Evolutionary conservation across 2,797 vertebrate species (phyloP).

Genomic region (Gastrophryne carolinensis): DNA sequence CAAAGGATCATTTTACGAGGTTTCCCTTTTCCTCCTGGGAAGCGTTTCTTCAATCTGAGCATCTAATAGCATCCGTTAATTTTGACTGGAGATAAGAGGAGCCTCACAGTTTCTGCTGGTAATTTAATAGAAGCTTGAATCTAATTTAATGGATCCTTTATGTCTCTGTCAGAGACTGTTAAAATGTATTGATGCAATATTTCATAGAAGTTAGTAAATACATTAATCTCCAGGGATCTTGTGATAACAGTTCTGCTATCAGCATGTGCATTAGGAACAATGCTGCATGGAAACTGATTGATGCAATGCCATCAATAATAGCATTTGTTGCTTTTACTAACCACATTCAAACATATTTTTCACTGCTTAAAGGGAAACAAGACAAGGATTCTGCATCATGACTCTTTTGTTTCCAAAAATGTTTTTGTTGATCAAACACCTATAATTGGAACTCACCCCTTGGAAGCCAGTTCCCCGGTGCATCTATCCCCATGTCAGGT

Average conservation of each 20-base stretch:
- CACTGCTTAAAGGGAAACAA: neutral
- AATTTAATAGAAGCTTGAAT: constrained; percentile 67
- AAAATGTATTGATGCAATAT: constrained; percentile 62
- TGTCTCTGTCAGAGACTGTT: constrained; percentile 67
- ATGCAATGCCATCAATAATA: constrained; percentile 23
- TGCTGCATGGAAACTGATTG: constrained; percentile 7
- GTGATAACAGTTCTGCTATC: constrained; percentile 55
- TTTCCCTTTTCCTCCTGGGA: constrained; percentile 56
- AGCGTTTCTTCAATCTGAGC: constrained; percentile 59
- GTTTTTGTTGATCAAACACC: no score
- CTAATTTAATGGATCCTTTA: constrained; percentile 71
- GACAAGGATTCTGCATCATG: no score
- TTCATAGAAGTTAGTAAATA: constrained; percentile 64
- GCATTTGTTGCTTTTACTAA: constrained; percentile 10
- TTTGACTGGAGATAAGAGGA: constrained; percentile 72
- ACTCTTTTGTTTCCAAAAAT: no score
- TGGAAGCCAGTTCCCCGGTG: no score
- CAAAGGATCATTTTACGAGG: constrained; percentile 53
- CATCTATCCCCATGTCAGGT: no score
- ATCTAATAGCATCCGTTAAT: constrained; percentile 70
- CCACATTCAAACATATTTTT: constrained; percentile 2
- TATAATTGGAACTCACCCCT: no score
- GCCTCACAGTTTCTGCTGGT: constrained; percentile 59
- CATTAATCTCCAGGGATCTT: constrained; percentile 62
- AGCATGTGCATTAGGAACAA: constrained; percentile 48